Evolutionary conservation across 2,113 vertebrate species (phyloP), one percentile per base, ranked within the genome.

Genomic region (Forbesichthys agassizii): DNA sequence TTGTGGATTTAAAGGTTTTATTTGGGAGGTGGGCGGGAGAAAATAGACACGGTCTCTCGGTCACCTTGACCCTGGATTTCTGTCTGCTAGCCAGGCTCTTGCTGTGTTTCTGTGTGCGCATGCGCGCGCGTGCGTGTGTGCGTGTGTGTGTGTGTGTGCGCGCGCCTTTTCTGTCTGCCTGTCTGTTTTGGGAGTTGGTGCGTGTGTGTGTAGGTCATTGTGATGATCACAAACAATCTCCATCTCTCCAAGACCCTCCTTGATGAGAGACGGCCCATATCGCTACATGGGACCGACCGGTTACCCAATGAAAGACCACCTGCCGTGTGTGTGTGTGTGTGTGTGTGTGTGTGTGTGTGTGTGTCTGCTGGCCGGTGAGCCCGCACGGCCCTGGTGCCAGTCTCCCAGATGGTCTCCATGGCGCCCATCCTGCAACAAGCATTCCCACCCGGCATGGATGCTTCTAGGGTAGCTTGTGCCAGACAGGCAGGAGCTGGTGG

Each of bases 361-460:
- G 66, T 69, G 16, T 16, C 16, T 16, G 63, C 75, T 84, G 80
- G 80, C 80, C 68, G 71, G 74, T 61, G 74, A 77, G 77, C 68
- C 63, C 66, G 58, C 71, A 54, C 6, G 65, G 61, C 61, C 47
- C 52, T 42, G 56, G 69, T 91, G 81, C 90, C 86, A 91, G 84
- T 73, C 87, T 79, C 80, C 81, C 90, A 92, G 90, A 91, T 92
- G 90, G 89, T 70, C 83, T 66, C 36, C 60, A 64, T 64, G 70
- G 80, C 77, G 78, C 72, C 82, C 60, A 76, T 76, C 81, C 79
- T 67, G 61, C 65, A 49, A 73, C 73, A 73, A 71, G 68, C 73
- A 49, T 27, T 60, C 64, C 74, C 81, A 57, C 73, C 6, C 42
- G 13, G 11, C 58, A 33, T 54, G 57, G 48, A 68, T 27, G 20